Evolutionary conservation across 2,888 invertebrate species (phyloP), one percentile per base, ranked within the genome.

Genomic region (Apodemia zela): DNA sequence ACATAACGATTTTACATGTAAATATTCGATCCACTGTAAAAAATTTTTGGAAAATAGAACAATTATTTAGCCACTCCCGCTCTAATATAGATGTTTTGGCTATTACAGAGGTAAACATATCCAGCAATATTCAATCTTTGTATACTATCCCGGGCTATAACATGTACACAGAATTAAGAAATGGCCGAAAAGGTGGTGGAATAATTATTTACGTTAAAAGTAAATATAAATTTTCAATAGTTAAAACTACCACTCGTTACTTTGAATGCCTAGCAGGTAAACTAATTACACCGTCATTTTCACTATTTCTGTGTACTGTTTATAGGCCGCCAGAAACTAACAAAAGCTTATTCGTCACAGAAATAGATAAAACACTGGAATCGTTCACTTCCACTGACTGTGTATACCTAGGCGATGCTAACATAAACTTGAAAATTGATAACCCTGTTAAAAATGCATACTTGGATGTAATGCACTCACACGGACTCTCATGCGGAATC

Each of bases 401-500:
- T n/a, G 42, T 60, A 35, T 60, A 17, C 0, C 15, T 60, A 42
- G 59, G 59, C 13, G 59, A 60, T 15, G 35, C 35, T 15, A 60
- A 60, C 42, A 60, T 60, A 7, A 21, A 60, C 42, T 42, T 60
- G 25, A 42, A 18, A 15, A 35, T 15, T 3, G 59, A 60, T 29
- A 42, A 17, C 18, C 35, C 59, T 18, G n/a, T 42, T 6, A 62
- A 45, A 62, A 62, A 58, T 38, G 25, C 45, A 58, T 58, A 58
- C 29, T 8, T 59, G 59, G 33, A 63, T n/a, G 35, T 38, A 5
- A 51, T 63, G 42, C 29, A 35, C 21, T 35, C 35, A 1, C 63
- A 59, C 38, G 60, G 63, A 25, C 60, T 63, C 13, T 42, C 60
- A 15, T 63, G 60, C 60, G 63, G 63, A 10, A 54, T 63, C 35